Percentiles rank a stretch among this genome's conserved stretches.
Conservation (phyloP, 2,888 invertebrate species). For the Idaea aversata region DNA sequence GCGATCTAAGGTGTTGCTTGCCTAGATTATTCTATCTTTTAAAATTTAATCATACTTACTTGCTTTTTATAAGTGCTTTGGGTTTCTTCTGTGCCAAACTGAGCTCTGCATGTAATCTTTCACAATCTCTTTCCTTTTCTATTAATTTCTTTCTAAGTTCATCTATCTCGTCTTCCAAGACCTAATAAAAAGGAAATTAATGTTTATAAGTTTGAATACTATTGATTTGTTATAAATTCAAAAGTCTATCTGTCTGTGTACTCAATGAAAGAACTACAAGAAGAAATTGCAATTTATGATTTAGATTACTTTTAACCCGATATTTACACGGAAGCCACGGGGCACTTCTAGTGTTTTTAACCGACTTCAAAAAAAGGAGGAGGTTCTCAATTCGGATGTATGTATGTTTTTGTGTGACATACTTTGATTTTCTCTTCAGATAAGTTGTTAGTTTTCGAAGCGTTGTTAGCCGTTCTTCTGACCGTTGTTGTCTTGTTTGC, state of each 20-base stretch:
- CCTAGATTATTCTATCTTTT: too few relatives aligned
- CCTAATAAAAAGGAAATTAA: constrained; percentile 48
- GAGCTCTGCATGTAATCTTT: constrained; percentile 86
- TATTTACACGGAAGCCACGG: too few relatives aligned
- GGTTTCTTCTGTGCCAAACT: constrained; percentile 82
- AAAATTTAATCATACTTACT: constrained; percentile 63
- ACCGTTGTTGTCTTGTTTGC: constrained; percentile 58
- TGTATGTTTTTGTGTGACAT: not conserved
- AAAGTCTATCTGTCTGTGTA: constrained; percentile 2
- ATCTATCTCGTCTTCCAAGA: constrained; percentile 86
- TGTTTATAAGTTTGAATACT: constrained; percentile 5
- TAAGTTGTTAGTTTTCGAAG: constrained; percentile 69
- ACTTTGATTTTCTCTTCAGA: constrained; percentile 85
- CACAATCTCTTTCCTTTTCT: constrained; percentile 91
- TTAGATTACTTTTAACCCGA: not conserved
- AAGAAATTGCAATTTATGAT: not conserved
- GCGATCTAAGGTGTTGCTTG: too few relatives aligned
- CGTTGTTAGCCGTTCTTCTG: constrained; percentile 46
- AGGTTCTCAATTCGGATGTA: too few relatives aligned
- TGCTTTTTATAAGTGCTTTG: constrained; percentile 82
- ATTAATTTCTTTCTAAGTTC: constrained; percentile 87
- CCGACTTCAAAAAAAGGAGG: too few relatives aligned
- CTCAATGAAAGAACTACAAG: not conserved
- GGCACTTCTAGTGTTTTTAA: not conserved
- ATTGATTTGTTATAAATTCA: too few relatives aligned